Base-by-base conservation (phyloP, 2,113 vertebrate genomes). In the Ceyx cyanopectus region DNA sequence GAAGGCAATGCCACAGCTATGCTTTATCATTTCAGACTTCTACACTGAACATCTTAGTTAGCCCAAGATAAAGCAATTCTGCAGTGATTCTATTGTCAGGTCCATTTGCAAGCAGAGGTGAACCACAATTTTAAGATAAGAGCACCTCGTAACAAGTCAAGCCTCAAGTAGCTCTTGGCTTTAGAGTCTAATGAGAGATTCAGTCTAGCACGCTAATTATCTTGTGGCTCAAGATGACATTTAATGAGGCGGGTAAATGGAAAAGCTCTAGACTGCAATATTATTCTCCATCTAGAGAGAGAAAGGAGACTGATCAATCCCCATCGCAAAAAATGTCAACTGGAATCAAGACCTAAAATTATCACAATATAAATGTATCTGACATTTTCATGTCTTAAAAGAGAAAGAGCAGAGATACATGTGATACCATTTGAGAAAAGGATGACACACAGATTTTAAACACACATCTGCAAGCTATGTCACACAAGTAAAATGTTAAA, bases 201-300 rank as follows among this genome's bases (percentile, higher is more conserved):
- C 94, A 93, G 97, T 91, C 89, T 93, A 93, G 81, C 96, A 98
- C 95, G 97, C 96, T 97, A 98, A 98, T 98, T 98, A 98, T 97
- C 96, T 97, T 96, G 92, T 96, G 94, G 89, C 89, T 62, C 20
- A 7, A 86, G 65, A 90, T 94, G 50, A 95, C 80, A 86, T 37
- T 97, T 96, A 97, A 96, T 76, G 82, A 97, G 95, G 85, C 48
- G 4, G 12, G 22, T 58, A 81, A 29, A 54, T 81, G 80, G 57
- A 94, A 82, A 92, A 95, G 51, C 74, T 93, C 89, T 90, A 75
- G 76, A 63, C 1, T 79, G 80, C 81, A 91, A 74, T 16, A 45
- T 37, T 57, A 29, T 68, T 95, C 74, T 92, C 81, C 78, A 87
- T 78, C 75, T 93, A 61, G 26, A 26, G 27, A 90, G 79, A 84